Conservation (phyloP, 2,888 invertebrate genomes). For the Leucozona laternaria region DNA sequence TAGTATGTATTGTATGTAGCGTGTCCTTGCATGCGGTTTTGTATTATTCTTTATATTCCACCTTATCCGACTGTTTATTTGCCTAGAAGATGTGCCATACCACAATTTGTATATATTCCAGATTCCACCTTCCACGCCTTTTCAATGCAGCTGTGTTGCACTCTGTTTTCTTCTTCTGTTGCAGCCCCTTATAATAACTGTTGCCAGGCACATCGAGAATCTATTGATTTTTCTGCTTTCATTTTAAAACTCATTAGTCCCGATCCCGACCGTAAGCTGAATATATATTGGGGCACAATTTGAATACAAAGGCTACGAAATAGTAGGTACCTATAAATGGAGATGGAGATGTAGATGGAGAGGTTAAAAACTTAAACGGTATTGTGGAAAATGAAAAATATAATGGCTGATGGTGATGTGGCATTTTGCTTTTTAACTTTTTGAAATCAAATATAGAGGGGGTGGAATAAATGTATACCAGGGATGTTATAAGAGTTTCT, state of each 20-base stretch:
- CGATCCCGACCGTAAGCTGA: conserved; percentile 45
- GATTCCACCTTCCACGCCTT: conserved; percentile 19
- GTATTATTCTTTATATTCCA: conserved; percentile 26
- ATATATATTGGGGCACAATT: conserved; percentile 57
- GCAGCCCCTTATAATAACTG: conserved; percentile 5
- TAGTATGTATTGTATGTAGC: background rate
- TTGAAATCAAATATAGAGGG: conserved; percentile 3
- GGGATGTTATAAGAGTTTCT: conserved; percentile 12
- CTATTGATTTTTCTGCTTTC: conserved; percentile 61
- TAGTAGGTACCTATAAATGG: background rate
- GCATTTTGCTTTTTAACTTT: conserved; percentile 7
- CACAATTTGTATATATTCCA: conserved; percentile 11
- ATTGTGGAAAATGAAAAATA: background rate
- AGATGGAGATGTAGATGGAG: background rate
- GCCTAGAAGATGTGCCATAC: conserved; percentile 6
- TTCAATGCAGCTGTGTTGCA: conserved; percentile 6
- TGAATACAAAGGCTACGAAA: conserved; percentile 40
- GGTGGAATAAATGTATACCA: background rate
- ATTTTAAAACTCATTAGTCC: conserved; percentile 56
- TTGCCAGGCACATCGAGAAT: conserved; percentile 24
- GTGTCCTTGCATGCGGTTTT: conserved; percentile 19
- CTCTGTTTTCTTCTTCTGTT: conserved; percentile 8
- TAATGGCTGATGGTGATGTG: background rate
- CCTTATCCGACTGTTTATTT: conserved; percentile 10
- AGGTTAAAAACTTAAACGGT: conserved; percentile 32